phyloP scores from a whole-genome alignment of 2,888 invertebrate species.

The Oxystoma pomonae region DNA sequence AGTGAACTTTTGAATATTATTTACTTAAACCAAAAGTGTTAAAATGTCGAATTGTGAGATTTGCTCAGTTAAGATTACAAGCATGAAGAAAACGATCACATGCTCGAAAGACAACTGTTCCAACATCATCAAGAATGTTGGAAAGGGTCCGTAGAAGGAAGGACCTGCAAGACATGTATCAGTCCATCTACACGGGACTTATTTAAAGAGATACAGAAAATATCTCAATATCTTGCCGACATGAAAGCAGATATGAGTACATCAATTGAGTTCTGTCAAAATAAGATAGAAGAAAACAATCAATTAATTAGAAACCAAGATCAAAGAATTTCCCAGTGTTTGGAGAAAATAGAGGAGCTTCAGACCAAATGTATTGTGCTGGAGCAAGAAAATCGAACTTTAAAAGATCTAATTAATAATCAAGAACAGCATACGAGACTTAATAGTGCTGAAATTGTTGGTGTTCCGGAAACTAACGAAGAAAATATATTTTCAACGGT shows the following conservation, averaged over 20 bases:
- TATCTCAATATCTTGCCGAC: not conserved
- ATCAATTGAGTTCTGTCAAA: not conserved
- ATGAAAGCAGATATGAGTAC: not conserved
- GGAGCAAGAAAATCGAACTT: not conserved
- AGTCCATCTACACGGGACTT: not conserved
- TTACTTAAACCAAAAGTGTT: too few relatives aligned
- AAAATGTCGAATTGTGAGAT: not conserved
- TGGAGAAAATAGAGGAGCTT: too few relatives aligned
- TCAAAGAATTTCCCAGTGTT: not conserved
- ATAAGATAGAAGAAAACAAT: not conserved
- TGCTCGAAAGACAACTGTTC: not conserved
- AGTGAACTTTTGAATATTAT: too few relatives aligned
- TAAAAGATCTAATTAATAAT: not conserved
- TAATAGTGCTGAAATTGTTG: not conserved
- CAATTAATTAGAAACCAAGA: not conserved
- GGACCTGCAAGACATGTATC: not conserved
- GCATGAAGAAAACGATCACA: not conserved
- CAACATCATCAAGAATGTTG: not conserved
- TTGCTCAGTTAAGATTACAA: not conserved
- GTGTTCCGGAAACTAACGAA: not conserved
- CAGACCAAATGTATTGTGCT: too few relatives aligned
- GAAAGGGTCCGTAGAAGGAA: not conserved
- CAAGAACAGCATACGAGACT: not conserved
- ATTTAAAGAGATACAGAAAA: not conserved
- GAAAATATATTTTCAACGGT: not conserved